Base-by-base conservation (phyloP, 2,888 invertebrate species). In the Unio pictorum region DNA sequence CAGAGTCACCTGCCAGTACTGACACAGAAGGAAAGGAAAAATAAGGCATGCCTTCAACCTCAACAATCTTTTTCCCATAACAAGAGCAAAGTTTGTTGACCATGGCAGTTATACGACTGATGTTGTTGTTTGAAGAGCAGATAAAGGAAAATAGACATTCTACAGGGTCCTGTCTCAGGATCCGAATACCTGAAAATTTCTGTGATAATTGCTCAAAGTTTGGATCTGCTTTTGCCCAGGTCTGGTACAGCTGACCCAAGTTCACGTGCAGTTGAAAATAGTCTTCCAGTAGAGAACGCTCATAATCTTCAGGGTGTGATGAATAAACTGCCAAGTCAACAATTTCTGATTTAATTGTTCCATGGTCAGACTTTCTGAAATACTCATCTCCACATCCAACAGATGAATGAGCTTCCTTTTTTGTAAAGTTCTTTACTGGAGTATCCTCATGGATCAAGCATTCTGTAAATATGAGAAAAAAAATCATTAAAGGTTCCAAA, bases 111-210 rank as follows among this genome's bases (percentile, higher is more conserved):
- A 98, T 98, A 82, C 98, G 78, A 75, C 93, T 92, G 81, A 99
- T 98, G 88, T 99, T 95, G 90, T 99, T 99, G 89, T 99, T 99
- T 72, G 98, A 96, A 67, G 98, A 98, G 89, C 98, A 99, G 83
- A 99, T 97, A 89, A 99, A 99, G 17, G 96, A 95, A 88, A 99
- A 95, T 18, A 98, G 91, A 91, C 96, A 98, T 90, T 99, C 99
- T 0, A 95, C 92, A 0, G 96, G 94, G 83, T 98, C 95, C 89
- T 99, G 99, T 68, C 93, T 91, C 63, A 99, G 91, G 87, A 99
- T 95, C 83, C 99, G 93, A n/a, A 99, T 94, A 0, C 97, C 97
- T 61, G 74, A 92, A 84, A 95, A 95, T 23, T 81, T 70, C n/a
- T 73, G 57, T 3, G 94, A 93, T 15, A 94, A 93, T 68, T 92